Conservation (phyloP, 2,113 vertebrate genomes). For the Salvelinus alpinus region DNA sequence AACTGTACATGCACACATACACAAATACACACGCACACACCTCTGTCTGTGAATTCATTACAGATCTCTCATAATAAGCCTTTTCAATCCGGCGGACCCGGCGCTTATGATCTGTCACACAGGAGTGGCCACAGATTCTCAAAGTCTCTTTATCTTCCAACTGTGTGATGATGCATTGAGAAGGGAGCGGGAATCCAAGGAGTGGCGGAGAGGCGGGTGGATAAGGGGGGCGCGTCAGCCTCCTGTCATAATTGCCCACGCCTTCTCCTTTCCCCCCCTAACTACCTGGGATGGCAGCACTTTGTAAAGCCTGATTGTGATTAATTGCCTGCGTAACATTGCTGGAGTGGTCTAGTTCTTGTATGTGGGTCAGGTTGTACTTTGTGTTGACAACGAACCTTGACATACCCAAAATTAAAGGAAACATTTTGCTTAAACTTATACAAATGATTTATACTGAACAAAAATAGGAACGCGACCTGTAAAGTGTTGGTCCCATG, state of each 20-base stretch:
- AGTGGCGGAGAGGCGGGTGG: conserved; percentile 28
- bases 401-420: background rate
- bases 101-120: background rate
- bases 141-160: conserved; percentile 42
- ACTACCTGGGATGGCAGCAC: conserved; percentile 51
- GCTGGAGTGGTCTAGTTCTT: conserved; percentile 61
- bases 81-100: background rate
- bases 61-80: background rate
- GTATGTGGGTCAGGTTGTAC: conserved; percentile 71
- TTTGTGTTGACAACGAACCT: conserved; percentile 36
- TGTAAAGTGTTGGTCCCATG: too few species aligned
- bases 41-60: background rate
- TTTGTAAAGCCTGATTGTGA: conserved; percentile 60
- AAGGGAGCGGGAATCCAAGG: conserved; percentile 37
- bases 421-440: background rate
- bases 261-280: conserved; percentile 48
- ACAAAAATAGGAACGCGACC: too few species aligned
- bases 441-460: too few species aligned
- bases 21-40: background rate
- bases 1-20: background rate
- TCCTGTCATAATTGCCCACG: conserved; percentile 48
- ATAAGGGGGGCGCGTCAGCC: background rate
- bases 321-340: conserved; percentile 60
- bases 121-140: conserved; percentile 7
- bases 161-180: conserved; percentile 42